These are phyloP conservation scores for Eolophus roseicapilla DNA, from an alignment of 2,113 vertebrate species.

Conservation along the genomic window DNA sequence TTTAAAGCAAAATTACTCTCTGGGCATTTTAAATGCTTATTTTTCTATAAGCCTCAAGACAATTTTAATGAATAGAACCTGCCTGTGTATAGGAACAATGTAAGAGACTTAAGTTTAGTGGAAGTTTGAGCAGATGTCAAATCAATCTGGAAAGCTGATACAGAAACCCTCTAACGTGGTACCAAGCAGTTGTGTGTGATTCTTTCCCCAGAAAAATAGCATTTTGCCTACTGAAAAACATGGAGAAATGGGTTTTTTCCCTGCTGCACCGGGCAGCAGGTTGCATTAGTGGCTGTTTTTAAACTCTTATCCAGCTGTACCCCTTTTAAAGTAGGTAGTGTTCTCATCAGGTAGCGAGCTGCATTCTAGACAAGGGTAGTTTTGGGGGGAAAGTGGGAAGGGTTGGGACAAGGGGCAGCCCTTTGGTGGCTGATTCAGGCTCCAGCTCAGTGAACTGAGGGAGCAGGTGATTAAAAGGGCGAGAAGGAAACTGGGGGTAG, in stretches of 20 bases:
- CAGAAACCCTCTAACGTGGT: neutral
- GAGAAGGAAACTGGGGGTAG: neutral
- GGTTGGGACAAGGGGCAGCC: neutral
- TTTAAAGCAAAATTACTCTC: constrained; percentile 7
- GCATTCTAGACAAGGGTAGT: neutral
- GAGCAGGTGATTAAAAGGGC: neutral
- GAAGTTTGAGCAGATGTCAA: neutral
- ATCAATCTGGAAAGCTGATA: neutral
- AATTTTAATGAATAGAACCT: neutral
- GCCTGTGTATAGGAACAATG: neutral
- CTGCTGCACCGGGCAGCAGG: neutral
- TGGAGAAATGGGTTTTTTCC: neutral
- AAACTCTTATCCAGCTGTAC: neutral
- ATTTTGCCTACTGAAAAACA: neutral
- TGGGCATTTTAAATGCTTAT: constrained; percentile 34
- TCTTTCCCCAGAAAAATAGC: neutral
- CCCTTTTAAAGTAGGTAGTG: neutral
- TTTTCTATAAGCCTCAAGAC: neutral
- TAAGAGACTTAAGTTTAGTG: neutral
- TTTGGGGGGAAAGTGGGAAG: neutral
- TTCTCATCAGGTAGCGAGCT: neutral
- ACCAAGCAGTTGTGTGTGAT: constrained; percentile 10
- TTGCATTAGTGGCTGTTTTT: neutral
- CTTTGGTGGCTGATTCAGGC: neutral
- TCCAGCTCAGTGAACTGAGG: neutral